phyloP scores from a whole-genome alignment of 2,888 invertebrate genomes.

The Apoda limacodes region DNA sequence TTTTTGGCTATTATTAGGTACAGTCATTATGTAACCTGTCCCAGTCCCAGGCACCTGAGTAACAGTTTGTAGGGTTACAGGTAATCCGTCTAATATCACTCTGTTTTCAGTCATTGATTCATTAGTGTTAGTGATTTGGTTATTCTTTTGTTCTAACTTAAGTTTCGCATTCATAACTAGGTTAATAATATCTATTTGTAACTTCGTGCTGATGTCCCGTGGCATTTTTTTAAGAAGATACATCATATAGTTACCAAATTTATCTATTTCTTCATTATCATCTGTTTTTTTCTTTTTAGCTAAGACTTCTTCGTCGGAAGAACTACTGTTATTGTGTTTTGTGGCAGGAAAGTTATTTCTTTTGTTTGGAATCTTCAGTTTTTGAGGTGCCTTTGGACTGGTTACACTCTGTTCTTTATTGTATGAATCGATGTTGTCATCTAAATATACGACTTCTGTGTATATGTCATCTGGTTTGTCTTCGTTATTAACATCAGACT shows the following conservation, averaged over 20 bases:
- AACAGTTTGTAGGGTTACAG: slow-evolving; percentile 7
- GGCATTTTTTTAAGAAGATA: slow-evolving; percentile 36
- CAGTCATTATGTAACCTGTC: slow-evolving; percentile 5
- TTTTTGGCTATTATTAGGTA: no score
- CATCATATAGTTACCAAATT: slow-evolving; percentile 35
- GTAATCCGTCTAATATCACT: slow-evolving; percentile 5
- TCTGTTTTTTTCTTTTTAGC: slow-evolving; percentile 10
- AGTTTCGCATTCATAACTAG: slow-evolving; percentile 35
- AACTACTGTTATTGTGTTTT: slow-evolving; percentile 2
- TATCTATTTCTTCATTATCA: slow-evolving; percentile 29
- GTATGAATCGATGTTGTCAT: no score
- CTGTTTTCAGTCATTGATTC: slow-evolving; percentile 7
- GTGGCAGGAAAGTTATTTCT: slow-evolving; percentile 3
- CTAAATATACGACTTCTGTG: slow-evolving; percentile 18
- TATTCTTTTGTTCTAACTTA: slow-evolving; percentile 13
- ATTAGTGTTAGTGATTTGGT: no score
- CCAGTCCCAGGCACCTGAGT: slow-evolving; percentile 3
- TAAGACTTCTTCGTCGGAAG: slow-evolving; percentile 2
- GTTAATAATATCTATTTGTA: slow-evolving; percentile 42
- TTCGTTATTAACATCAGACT: slow-evolving; percentile 11
- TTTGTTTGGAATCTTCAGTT: background rate
- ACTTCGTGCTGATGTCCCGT: slow-evolving; percentile 24
- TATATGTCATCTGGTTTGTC: slow-evolving; percentile 11
- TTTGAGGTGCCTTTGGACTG: background rate
- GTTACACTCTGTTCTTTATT: no score